phyloP scores from a whole-genome alignment of 1,140 invertebrate genomes.

The Macrotrachela quadricornifera region DNA sequence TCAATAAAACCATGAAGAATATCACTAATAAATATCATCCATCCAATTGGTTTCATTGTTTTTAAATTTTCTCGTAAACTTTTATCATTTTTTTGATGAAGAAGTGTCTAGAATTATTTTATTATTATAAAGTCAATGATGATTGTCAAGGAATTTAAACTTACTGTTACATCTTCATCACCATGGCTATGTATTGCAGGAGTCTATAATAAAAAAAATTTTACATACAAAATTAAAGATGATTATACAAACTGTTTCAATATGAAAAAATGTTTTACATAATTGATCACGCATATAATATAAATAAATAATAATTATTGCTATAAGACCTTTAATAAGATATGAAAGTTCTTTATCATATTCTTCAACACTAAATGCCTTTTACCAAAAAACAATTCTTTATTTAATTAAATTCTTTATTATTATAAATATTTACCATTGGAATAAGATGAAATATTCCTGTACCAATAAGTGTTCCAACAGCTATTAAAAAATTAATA shows the following conservation, averaged over 20 bases:
- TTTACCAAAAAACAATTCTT: slow-evolving; percentile 1
- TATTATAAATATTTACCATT: slow-evolving; percentile 37
- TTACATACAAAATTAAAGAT: background rate
- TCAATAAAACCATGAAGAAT: slow-evolving; percentile 57
- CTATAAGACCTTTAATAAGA: slow-evolving; percentile 59
- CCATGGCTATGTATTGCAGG: background rate
- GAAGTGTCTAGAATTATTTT: too few relatives aligned
- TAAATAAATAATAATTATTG: slow-evolving; percentile 55
- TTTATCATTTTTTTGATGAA: too few relatives aligned
- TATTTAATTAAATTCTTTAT: background rate
- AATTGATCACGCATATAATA: slow-evolving; percentile 67
- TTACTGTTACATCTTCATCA: background rate
- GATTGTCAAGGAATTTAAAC: too few relatives aligned
- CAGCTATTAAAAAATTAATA: too few relatives aligned
- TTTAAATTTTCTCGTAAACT: too few relatives aligned
- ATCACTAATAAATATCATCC: slow-evolving; percentile 86
- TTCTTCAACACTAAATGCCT: slow-evolving; percentile 9
- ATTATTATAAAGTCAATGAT: too few relatives aligned
- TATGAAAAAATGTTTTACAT: slow-evolving; percentile 21
- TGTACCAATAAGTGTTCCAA: slow-evolving; percentile 70
- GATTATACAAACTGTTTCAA: background rate
- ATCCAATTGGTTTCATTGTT: slow-evolving; percentile 45
- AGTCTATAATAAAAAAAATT: background rate
- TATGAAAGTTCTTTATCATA: slow-evolving; percentile 12
- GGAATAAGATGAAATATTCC: slow-evolving; percentile 77